A percentile compares a stretch with the other conserved stretches of the same genome.
phyloP scores from a whole-genome alignment of 2,888 invertebrate species.

The Phengaris arion region DNA sequence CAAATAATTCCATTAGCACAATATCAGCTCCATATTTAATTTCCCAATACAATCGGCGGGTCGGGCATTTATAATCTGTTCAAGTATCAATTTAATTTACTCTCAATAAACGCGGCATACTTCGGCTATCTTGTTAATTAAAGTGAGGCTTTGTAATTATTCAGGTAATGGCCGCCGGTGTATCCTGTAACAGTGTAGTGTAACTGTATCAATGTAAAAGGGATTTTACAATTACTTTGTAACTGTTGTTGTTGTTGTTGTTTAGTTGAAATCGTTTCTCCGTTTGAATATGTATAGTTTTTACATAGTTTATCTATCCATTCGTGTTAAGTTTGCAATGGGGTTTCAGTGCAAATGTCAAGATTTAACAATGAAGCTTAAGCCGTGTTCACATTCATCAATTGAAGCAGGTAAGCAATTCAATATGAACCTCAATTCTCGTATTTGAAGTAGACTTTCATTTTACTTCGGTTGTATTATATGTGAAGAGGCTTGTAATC shows the following conservation, averaged over 20 bases:
- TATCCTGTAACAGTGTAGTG: not conserved
- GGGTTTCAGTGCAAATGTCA: too few species aligned
- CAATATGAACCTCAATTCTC: too few species aligned
- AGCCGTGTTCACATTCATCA: too few species aligned
- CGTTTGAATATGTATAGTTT: not conserved
- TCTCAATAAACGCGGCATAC: conserved; percentile 16
- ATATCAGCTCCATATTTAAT: not conserved
- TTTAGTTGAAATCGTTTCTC: not conserved
- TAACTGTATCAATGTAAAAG: not conserved
- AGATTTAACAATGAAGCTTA: too few species aligned
- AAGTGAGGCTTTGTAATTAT: conserved; percentile 22
- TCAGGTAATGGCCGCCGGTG: not conserved
- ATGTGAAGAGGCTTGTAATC: too few species aligned
- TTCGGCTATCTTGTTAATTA: conserved; percentile 27
- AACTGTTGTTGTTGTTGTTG: too few species aligned
- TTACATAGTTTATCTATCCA: too few species aligned
- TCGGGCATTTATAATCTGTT: conserved; percentile 4
- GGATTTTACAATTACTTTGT: conserved; percentile 3
- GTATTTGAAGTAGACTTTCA: too few species aligned
- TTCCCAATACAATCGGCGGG: not conserved
- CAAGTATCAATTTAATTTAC: conserved; percentile 24
- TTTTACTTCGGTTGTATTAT: too few species aligned
- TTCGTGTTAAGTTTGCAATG: too few species aligned
- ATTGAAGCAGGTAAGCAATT: too few species aligned
- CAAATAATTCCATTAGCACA: not conserved